phyloP scores from a whole-genome alignment of 2,888 invertebrate genomes.

The Lasioglossum pauxillum region DNA sequence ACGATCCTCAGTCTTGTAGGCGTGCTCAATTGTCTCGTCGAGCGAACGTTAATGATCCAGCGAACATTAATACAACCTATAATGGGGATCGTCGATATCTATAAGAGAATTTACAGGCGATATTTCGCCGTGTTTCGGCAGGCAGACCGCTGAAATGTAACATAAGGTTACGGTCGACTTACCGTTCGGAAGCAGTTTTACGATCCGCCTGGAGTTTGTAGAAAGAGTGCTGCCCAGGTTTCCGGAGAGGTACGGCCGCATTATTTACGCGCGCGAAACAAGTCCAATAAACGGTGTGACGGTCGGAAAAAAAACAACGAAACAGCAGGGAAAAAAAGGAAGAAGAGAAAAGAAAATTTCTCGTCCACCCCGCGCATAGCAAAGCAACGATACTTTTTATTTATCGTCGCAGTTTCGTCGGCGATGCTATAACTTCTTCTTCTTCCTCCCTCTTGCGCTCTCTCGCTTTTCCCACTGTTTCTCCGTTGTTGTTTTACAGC shows the following conservation, averaged over 20 bases:
- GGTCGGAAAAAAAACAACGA: constrained; percentile 44
- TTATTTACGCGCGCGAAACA: constrained; percentile 79
- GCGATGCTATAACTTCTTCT: constrained; percentile 19
- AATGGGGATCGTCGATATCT: not conserved
- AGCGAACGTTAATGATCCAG: constrained; percentile 15
- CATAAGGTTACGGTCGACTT: constrained; percentile 72
- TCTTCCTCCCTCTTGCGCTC: not conserved
- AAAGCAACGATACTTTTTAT: constrained; percentile 73
- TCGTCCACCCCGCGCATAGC: constrained; percentile 49
- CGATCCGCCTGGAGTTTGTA: constrained; percentile 70
- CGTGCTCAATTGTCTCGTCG: not conserved
- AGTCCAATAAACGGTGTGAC: constrained; percentile 76
- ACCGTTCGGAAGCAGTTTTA: constrained; percentile 70
- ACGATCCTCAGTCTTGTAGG: not conserved
- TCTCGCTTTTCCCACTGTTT: not conserved
- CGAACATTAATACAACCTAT: not conserved
- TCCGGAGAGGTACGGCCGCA: constrained; percentile 72
- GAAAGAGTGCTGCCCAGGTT: constrained; percentile 73
- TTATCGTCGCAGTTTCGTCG: constrained; percentile 69
- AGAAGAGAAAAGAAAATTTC: constrained; percentile 60
- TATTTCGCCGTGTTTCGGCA: constrained; percentile 33
- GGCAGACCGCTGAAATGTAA: constrained; percentile 53
- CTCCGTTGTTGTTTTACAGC: not conserved
- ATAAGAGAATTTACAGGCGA: constrained; percentile 1
- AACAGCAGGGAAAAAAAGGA: constrained; percentile 58